Evolutionary conservation across 2,888 invertebrate genomes (phyloP), one percentile per base, ranked within the genome.

Genomic region (Caradrina kadenii): DNA sequence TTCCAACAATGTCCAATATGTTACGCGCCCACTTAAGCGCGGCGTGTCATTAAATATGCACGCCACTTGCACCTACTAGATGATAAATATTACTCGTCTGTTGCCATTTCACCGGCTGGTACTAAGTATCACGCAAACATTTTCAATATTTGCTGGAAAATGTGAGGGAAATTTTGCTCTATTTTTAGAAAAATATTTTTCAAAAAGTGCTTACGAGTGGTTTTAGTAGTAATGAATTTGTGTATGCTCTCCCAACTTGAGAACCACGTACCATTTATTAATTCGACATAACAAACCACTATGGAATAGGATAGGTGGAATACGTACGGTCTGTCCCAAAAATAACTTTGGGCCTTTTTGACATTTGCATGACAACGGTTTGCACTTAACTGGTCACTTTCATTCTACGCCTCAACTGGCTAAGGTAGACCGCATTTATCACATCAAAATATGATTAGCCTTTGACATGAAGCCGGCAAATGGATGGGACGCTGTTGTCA

Each of bases 31-130:
- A 39, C 50, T 39, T 68, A 67, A 61, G 61, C 70, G 71, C 53
- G 66, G 52, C 35, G 62, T 79, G 75, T 82, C 86, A 82, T 87
- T 87, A 85, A 87, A 87, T 84, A 81, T 87, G 80, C 84, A 85
- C 81, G 84, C 81, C 79, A 76, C 82, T 84, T 82, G 81, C 84
- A 81, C 73, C 74, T 75, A 78, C 69, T 69, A 82, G 73, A 66
- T 68, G 76, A 76, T 80, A 80, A 73, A 75, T 77, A 78, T 83
- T 74, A 69, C 81, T 73, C 81, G 70, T 76, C 73, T 74, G 76
- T 58, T 72, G 71, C 71, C 82, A 76, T 63, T 72, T 69, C 70
- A 73, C 67, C 84, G 67, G 70, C 75, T 75, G 69, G 58, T 58
- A 68, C 67, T 70, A 83, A 81, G 69, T 81, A 81, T 61, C 52